phyloP scores from a whole-genome alignment of 2,888 invertebrate species.

The Acleris literana region DNA sequence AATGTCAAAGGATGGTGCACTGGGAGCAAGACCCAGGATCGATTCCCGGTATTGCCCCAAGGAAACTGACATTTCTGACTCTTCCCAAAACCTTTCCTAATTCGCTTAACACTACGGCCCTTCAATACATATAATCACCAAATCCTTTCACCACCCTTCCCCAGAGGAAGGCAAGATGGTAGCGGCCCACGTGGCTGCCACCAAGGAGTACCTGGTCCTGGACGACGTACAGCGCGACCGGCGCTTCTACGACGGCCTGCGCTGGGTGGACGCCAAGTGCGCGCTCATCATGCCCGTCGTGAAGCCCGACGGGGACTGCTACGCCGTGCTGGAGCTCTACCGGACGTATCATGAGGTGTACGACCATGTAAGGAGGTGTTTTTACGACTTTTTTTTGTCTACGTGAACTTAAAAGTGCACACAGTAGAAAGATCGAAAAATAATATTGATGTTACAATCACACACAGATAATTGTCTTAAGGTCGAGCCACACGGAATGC shows the following conservation, averaged over 20 bases:
- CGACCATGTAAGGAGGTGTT: constrained; percentile 52
- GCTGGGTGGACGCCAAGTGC: constrained; percentile 81
- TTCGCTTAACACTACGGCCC: too few species aligned
- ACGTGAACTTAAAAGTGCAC: neutral
- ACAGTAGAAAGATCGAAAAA: neutral
- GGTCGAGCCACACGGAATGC: too few species aligned
- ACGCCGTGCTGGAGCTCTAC: constrained; percentile 84
- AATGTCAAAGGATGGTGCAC: too few species aligned
- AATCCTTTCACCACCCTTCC: too few species aligned
- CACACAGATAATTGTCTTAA: too few species aligned
- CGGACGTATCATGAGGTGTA: constrained; percentile 67
- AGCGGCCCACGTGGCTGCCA: constrained; percentile 83
- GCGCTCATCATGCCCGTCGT: constrained; percentile 85
- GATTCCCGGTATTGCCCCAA: too few species aligned
- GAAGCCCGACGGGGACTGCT: constrained; percentile 82
- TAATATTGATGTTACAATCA: neutral
- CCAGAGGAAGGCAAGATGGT: constrained; percentile 78
- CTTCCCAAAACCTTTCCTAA: too few species aligned
- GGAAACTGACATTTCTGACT: too few species aligned
- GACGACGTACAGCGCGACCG: constrained; percentile 82
- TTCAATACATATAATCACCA: too few species aligned
- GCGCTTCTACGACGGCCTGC: constrained; percentile 83
- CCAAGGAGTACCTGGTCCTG: constrained; percentile 80
- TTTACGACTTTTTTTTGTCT: neutral
- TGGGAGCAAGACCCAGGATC: too few species aligned